Base-by-base conservation (phyloP, 1,140 invertebrate species). In the Drosophila insularis region DNA sequence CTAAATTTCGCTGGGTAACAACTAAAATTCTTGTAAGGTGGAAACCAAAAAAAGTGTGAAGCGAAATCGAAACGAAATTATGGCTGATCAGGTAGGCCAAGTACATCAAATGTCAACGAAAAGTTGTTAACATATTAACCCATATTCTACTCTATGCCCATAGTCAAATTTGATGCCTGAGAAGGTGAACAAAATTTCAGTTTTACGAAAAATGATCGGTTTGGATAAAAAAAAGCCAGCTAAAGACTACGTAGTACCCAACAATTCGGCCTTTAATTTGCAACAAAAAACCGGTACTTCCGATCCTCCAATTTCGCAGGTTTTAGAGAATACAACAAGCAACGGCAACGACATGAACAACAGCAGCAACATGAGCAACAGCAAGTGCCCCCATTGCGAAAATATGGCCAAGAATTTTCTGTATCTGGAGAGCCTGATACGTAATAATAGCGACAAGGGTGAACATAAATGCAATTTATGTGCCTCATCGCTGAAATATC, bases 331-430 rank as follows among this genome's bases (percentile, higher is more conserved):
- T 10, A 67, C 59, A 11, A 65, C 32, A 35, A 35, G 27, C 27
- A 27, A 70, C n/a, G 23, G 56, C 27, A 61, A n/a, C 11, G 23
- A 27, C 13, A 67, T 66, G 59, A 66, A 53, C 19, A 50, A 68
- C n/a, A 27, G 54, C 31, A 55, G 7, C 7, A 23, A 31, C n/a
- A 65, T 62, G 60, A 67, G 53, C 31, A 35, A 37, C 60, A 64
- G 46, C 21, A 89, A 81, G 31, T 91, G 90, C 43, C 76, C 78
- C 11, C 81, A 91, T 39, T 91, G 90, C 37, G 86, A 91, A 58
- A 91, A 85, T 40, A 89, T 91, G 89, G 90, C 90, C 4, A 91
- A 91, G 54, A 91, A 91, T 64, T 91, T 91, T 23, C 71, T 91
- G 0, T 91, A 91, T n/a, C 63, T 91, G 55, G 90, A 91, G 43